Base-by-base conservation (phyloP, 2,113 vertebrate species). In the Emydocephalus ijimae region DNA sequence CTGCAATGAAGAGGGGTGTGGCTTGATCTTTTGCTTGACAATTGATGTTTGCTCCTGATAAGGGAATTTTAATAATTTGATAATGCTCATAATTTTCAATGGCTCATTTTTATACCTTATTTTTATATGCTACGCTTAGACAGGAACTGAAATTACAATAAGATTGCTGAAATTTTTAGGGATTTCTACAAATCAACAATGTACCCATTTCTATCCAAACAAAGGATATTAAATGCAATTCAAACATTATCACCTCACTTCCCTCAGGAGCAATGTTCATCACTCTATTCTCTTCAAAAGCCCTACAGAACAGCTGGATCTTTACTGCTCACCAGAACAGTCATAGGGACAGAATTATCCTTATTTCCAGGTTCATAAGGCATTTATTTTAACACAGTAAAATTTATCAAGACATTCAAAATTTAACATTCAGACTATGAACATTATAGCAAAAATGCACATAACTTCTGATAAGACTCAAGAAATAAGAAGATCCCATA, bases 1-100 rank as follows among this genome's bases (percentile, higher is more conserved):
- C 97, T n/a, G 99, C 98, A 11, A 99, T 99, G 93, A 99, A 97
- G 92, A 99, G 97, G 0, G 99, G 98, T 0, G 98, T 99, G 90
- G 99, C 99, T 94, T 97, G 97, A 96, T 99, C 99, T 10, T 97
- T 97, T 14, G 98, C 98, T 94, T 99, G 98, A 91, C 97, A 97
- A 97, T 98, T 99, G 90, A 99, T 96, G 0, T 97, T 96, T 26
- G 99, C 98, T 86, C 99, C 99, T 99, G 92, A 85, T 50, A 93
- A 59, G 95, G 94, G 92, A 96, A 92, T 90, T 90, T 26, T 8
- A 64, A 87, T 86, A 57, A 24, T 34, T 10, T 0, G 45, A 59
- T 26, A 34, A 56, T 29, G 56, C 55, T 45, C 61, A 10, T 89
- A 15, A 29, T 64, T 24, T 59, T 57, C 15, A 85, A 59, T 57